Evolutionary conservation across 2,797 vertebrate genomes (phyloP).

Genomic region (Neolamprologus multifasciatus): DNA sequence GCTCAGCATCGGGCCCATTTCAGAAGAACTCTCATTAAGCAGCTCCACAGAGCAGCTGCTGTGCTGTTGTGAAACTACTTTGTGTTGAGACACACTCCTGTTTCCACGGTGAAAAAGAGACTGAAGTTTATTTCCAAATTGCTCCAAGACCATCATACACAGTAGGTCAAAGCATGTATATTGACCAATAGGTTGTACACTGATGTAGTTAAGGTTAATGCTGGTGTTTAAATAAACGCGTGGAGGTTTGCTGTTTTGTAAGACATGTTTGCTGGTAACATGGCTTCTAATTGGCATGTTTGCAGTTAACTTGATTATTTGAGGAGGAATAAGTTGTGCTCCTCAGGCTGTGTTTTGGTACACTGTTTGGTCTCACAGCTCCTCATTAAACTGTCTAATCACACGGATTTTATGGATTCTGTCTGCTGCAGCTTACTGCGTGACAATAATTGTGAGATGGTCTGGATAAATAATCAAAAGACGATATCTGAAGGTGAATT

Average conservation of each 20-base stretch:
- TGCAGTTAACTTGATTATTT: conserved; percentile 6
- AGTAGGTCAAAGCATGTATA: neutral
- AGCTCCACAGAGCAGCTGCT: neutral
- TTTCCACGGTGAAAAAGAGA: neutral
- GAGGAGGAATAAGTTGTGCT: neutral
- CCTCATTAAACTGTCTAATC: conserved; percentile 31
- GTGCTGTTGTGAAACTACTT: neutral
- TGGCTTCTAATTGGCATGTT: neutral
- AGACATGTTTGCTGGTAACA: neutral
- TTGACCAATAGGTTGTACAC: neutral
- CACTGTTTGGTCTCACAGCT: conserved; percentile 1
- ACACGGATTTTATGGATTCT: neutral
- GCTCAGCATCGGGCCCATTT: neutral
- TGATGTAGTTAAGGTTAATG: neutral
- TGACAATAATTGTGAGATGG: neutral
- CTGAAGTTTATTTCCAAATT: neutral
- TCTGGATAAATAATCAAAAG: neutral
- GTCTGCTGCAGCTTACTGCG: neutral
- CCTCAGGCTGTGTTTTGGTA: neutral
- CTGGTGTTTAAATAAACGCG: neutral
- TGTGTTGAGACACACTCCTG: neutral
- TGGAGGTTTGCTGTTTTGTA: neutral
- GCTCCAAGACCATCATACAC: neutral
- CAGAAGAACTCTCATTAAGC: neutral
- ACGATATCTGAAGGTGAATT: neutral